phyloP scores from a whole-genome alignment of 2,888 invertebrate species.

The Tuta absoluta region DNA sequence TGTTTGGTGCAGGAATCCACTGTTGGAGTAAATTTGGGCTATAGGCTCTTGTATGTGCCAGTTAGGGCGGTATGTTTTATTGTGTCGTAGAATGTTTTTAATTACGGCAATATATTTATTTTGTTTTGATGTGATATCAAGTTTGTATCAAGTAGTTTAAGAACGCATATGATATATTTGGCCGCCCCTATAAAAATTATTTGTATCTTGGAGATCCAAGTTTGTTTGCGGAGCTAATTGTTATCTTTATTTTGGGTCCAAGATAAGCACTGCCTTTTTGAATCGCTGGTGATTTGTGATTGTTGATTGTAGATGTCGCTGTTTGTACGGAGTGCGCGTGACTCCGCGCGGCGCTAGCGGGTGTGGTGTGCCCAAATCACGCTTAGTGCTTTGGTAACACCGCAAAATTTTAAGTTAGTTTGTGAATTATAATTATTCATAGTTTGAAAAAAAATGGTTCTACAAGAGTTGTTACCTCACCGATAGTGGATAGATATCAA shows the following conservation, averaged over 20 bases:
- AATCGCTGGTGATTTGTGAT: constrained; percentile 2
- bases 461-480: constrained; percentile 78
- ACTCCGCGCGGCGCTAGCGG: constrained; percentile 38
- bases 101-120: not conserved
- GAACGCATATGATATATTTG: not conserved
- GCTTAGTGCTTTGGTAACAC: constrained; percentile 56
- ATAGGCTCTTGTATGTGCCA: constrained; percentile 21
- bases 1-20: constrained; percentile 22
- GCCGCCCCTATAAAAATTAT: constrained; percentile 5
- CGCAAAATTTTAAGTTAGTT: constrained; percentile 65
- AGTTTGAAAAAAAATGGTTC: constrained; percentile 68
- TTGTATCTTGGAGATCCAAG: not conserved
- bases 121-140: not conserved
- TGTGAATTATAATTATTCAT: constrained; percentile 63
- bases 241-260: constrained; percentile 28
- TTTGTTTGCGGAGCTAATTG: constrained; percentile 13
- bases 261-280: constrained; percentile 8
- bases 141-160: not conserved
- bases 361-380: constrained; percentile 26
- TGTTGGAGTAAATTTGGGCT: constrained; percentile 23
- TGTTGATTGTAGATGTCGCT: constrained; percentile 20
- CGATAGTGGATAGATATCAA: constrained; percentile 78
- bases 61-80: constrained; percentile 8
- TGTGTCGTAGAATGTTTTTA: not conserved
- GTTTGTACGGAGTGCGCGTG: constrained; percentile 37